Base-by-base conservation (phyloP, 2,888 invertebrate species). In the Drosophila stalkeri region DNA sequence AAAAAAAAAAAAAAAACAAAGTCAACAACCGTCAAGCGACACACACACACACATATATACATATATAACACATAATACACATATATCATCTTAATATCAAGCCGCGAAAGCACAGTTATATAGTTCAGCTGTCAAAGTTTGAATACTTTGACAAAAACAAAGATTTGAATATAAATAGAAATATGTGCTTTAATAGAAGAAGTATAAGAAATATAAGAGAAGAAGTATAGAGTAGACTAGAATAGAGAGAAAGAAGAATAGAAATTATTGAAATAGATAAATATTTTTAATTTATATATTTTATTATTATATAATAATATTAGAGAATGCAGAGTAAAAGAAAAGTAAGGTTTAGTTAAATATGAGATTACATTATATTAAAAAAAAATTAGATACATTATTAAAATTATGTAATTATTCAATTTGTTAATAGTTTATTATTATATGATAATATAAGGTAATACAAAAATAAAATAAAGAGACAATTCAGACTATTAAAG, bases 1-100 rank as follows among this genome's bases (percentile, higher is more conserved):
- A 18, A 51, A 31, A 51, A 51, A 51, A 31, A 51, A 51, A 0
- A 27, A 23, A 68, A 23, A 18, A 51, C n/a, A 51, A 51, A 51
- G 51, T 33, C 51, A 51, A 20, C 51, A 51, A 7, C 49, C 33
- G 49, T n/a, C 31, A 33, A 33, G 49, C 7, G 33, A 51, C 31
- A 7, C 31, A 12, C n/a, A 31, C n/a, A 31, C 12, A 12, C 12
- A 33, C 12, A 49, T 6, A 11, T 1, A 27, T 9, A 31, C 11
- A n/a, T 2, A 14, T 23, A 46, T n/a, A 46, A 16, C 14, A 16
- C 14, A 23, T 1, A 14, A 4, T 5, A 33, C n/a, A 31, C 14
- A 14, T 27, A 47, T n/a, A 49, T 49, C 47, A 49, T 31, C 8
- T n/a, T 31, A 9, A 49, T 49, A 49, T 49, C 27, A 49, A 47